These are phyloP conservation scores for Enteromius paludinosus DNA, from an alignment of 2,797 vertebrate species.

Conservation along the genomic window DNA sequence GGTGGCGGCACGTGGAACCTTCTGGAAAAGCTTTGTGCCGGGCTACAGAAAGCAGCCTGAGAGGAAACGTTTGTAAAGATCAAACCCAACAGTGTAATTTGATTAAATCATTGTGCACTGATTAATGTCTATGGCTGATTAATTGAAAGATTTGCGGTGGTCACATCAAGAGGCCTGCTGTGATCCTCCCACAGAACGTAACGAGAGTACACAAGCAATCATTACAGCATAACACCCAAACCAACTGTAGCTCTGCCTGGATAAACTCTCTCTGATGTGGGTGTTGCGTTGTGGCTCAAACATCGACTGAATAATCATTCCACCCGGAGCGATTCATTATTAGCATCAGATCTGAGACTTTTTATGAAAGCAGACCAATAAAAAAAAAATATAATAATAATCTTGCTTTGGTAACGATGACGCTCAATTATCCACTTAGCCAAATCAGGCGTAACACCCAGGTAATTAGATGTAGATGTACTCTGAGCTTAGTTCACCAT, in stretches of 20 bases:
- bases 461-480: conserved; percentile 21
- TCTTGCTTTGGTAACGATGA: neutral
- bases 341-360: conserved; percentile 12
- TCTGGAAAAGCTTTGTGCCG: neutral
- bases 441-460: conserved; percentile 14
- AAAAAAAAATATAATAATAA: neutral
- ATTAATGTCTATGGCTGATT: conserved; percentile 39
- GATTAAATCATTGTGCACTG: conserved; percentile 29
- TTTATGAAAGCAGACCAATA: neutral
- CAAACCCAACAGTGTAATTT: conserved; percentile 9
- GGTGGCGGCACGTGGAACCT: neutral
- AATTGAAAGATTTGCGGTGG: conserved; percentile 23
- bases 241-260: neutral
- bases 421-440: conserved; percentile 8
- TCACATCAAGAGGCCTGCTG: neutral
- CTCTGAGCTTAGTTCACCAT: neutral
- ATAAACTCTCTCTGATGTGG: neutral
- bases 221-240: conserved; percentile 11
- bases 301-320: neutral
- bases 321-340: neutral
- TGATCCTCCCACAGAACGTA: conserved; percentile 26
- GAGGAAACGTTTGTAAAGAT: neutral
- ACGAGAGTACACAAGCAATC: conserved; percentile 10
- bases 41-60: neutral
- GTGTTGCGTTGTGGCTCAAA: neutral